Conservation (phyloP, 2,113 vertebrate genomes). For the Caloenas nicobarica region DNA sequence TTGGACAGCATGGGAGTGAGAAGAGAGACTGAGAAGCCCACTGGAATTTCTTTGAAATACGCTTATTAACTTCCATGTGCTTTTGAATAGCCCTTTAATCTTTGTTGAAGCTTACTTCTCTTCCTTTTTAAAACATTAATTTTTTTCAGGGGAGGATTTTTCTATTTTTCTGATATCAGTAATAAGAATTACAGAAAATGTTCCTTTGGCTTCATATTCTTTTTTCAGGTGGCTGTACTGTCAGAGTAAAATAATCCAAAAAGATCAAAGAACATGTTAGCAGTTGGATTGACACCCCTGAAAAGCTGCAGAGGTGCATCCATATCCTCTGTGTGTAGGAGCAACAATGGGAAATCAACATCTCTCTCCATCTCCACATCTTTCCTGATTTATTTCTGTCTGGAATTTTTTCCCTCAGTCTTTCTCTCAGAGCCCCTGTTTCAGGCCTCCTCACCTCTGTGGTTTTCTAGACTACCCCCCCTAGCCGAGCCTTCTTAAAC, state of each 20-base stretch:
- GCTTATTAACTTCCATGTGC: background rate
- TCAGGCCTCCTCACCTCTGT: background rate
- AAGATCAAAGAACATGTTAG: background rate
- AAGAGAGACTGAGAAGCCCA: background rate
- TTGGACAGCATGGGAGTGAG: background rate
- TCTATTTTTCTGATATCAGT: background rate
- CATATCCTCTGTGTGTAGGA: background rate
- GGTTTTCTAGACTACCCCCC: background rate
- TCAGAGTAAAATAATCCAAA: background rate
- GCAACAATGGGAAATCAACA: background rate
- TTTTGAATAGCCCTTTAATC: background rate
- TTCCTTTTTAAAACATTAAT: background rate
- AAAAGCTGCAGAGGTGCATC: background rate
- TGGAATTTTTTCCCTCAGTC: background rate
- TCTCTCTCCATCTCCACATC: background rate
- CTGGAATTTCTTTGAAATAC: background rate
- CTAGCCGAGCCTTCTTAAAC: background rate
- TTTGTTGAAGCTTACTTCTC: background rate
- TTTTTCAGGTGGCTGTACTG: background rate
- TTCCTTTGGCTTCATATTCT: background rate
- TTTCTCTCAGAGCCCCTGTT: background rate
- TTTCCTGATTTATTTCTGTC: background rate
- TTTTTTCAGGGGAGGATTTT: background rate
- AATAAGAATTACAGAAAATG: background rate
- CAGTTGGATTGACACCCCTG: background rate